Evolutionary conservation across 2,888 invertebrate species (phyloP).

Genomic region (Brachynemurus nebulosus): DNA sequence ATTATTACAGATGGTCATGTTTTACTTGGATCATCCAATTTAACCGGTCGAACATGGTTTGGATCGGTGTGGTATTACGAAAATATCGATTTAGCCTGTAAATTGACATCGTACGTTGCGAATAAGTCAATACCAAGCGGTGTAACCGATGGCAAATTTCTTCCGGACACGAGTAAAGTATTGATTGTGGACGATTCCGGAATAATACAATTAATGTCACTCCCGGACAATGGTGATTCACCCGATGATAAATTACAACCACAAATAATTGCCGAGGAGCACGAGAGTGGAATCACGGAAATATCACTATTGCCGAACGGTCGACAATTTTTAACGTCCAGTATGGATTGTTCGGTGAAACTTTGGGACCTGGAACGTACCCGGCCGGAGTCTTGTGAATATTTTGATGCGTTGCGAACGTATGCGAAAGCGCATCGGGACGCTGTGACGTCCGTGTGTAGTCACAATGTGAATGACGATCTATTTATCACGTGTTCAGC

Average conservation of each 20-base stretch:
- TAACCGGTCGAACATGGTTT: slow-evolving; percentile 45
- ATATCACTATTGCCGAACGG: neutral
- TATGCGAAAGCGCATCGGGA: slow-evolving; percentile 2
- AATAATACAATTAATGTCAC: neutral
- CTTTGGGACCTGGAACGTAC: slow-evolving; percentile 5
- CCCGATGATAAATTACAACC: neutral
- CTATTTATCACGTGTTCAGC: neutral
- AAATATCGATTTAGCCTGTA: slow-evolving; percentile 26
- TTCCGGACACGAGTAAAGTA: slow-evolving; percentile 1
- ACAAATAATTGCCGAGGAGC: neutral
- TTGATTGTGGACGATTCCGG: slow-evolving; percentile 5
- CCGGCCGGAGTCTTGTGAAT: slow-evolving; percentile 1
- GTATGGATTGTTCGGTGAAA: neutral
- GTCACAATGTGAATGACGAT: neutral
- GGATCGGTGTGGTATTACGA: slow-evolving; percentile 43
- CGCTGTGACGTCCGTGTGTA: neutral
- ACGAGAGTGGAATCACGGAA: neutral
- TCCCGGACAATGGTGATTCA: slow-evolving; percentile 3
- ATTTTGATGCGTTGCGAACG: slow-evolving; percentile 2
- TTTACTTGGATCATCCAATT: slow-evolving; percentile 41
- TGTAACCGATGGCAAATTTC: slow-evolving; percentile 2
- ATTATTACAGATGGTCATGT: slow-evolving; percentile 35
- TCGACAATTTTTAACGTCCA: neutral
- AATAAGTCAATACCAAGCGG: slow-evolving; percentile 12
- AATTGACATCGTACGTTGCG: slow-evolving; percentile 24